A percentile compares a stretch with the other conserved stretches of the same genome.
Evolutionary conservation across 2,888 invertebrate genomes (phyloP).

Genomic region (Zygothrica quintamaculata): DNA sequence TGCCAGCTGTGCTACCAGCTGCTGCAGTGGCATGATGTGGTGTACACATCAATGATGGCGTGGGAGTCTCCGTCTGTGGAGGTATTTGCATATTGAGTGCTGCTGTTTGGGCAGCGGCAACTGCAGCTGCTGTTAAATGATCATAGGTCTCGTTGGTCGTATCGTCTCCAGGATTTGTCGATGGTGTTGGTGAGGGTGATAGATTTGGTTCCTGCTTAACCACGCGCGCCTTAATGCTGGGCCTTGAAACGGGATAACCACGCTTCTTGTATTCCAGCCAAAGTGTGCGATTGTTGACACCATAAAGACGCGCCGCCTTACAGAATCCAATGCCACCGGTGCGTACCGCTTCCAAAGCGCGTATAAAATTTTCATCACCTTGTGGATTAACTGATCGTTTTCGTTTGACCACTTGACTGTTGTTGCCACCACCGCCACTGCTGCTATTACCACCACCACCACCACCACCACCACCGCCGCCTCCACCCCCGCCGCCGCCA

Average conservation of each 20-base stretch:
- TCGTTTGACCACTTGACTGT: constrained; percentile 86
- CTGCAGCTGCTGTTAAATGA: constrained; percentile 81
- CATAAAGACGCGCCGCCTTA: constrained; percentile 93
- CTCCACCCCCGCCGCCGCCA: constrained; percentile 56
- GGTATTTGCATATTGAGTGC: constrained; percentile 85
- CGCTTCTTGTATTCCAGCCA: constrained; percentile 94
- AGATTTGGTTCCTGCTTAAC: constrained; percentile 88
- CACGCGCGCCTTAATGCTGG: constrained; percentile 91
- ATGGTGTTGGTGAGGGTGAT: constrained; percentile 86
- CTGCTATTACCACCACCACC: constrained; percentile 54
- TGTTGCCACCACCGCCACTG: constrained; percentile 43
- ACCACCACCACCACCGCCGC: constrained; percentile 74
- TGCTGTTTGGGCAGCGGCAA: constrained; percentile 79
- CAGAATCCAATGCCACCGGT: constrained; percentile 94
- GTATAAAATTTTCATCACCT: constrained; percentile 92
- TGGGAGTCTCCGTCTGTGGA: constrained; percentile 85
- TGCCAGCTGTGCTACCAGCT: constrained; percentile 46
- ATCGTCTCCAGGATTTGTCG: constrained; percentile 84
- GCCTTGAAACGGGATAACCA: constrained; percentile 92
- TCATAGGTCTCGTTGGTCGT: constrained; percentile 84
- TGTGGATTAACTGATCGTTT: constrained; percentile 92
- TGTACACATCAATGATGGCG: constrained; percentile 87
- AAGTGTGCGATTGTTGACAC: constrained; percentile 93
- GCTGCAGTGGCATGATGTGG: constrained; percentile 85
- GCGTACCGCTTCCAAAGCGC: constrained; percentile 92